A percentile compares a stretch with the other conserved stretches of the same genome.
phyloP scores from a whole-genome alignment of 1,140 invertebrate species.

The Globodera ellingtonae region DNA sequence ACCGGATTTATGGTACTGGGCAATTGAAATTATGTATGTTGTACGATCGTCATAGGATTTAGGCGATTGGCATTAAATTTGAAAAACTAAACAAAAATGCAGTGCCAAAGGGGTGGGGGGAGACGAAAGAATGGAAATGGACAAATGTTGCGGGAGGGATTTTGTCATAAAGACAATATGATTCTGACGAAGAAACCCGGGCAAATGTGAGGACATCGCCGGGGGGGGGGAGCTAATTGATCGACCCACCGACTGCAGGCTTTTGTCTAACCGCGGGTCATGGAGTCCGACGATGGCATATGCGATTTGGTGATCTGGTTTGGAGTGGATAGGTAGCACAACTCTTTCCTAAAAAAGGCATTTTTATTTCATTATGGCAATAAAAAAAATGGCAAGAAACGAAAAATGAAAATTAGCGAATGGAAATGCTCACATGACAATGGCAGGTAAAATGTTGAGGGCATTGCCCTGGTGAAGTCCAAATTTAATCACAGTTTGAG shows the following conservation, averaged over 20 bases:
- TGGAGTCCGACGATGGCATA: background rate
- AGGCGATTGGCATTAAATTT: no score
- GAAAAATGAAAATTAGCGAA: background rate
- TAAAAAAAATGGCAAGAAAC: background rate
- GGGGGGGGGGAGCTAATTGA: no score
- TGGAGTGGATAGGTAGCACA: conserved; percentile 26
- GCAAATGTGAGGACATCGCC: background rate
- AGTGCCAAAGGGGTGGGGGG: no score
- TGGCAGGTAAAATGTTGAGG: conserved; percentile 11
- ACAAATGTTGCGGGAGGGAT: no score
- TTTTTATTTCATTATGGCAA: no score
- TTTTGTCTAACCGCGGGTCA: background rate
- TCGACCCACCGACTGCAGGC: background rate
- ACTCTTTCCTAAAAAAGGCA: background rate
- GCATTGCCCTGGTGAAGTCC: conserved; percentile 1
- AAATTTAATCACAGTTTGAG: conserved; percentile 29
- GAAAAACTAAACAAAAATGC: no score
- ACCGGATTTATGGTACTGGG: no score
- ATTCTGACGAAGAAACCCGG: background rate
- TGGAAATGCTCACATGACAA: conserved; percentile 15
- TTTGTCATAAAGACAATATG: no score
- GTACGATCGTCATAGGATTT: no score
- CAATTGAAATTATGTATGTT: no score
- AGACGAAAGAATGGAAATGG: no score
- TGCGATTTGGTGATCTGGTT: conserved; percentile 14